phyloP scores from a whole-genome alignment of 2,797 vertebrate species.

The Thripadectes ignobilis region DNA sequence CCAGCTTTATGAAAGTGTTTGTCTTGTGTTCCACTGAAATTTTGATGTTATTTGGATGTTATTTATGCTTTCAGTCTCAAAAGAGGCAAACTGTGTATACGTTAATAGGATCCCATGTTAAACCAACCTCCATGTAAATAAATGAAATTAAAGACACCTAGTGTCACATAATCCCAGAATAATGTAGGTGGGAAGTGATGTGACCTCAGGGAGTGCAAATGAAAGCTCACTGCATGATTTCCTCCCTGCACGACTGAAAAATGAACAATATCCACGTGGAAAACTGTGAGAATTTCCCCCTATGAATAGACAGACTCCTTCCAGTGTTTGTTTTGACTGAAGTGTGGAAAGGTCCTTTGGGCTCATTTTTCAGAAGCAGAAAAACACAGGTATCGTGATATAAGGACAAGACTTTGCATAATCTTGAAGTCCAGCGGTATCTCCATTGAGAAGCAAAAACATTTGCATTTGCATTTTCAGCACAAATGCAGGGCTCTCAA shows the following conservation, averaged over 20 bases:
- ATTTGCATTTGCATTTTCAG: not conserved
- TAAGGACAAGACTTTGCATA: not conserved
- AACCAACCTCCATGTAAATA: not conserved
- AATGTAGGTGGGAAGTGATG: not conserved
- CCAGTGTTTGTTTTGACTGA: not conserved
- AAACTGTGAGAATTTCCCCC: not conserved
- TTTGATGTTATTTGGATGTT: not conserved
- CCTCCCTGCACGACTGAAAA: not conserved
- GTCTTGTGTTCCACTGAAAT: not conserved
- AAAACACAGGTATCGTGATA: not conserved
- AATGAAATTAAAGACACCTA: not conserved
- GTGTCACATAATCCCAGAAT: not conserved
- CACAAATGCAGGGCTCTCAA: not conserved
- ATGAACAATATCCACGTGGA: not conserved
- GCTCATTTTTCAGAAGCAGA: not conserved
- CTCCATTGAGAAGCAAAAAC: not conserved
- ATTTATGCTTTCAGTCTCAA: not conserved
- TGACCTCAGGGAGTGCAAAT: not conserved
- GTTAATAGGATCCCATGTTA: not conserved
- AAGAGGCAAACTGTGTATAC: not conserved
- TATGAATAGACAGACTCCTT: not conserved
- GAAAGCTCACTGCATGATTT: not conserved
- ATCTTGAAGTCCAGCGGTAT: not conserved
- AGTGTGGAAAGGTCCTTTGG: not conserved
- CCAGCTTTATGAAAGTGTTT: slow-evolving; percentile 48